Base-by-base conservation (phyloP, 2,797 vertebrate species). In the Sebastes umbrosus region DNA sequence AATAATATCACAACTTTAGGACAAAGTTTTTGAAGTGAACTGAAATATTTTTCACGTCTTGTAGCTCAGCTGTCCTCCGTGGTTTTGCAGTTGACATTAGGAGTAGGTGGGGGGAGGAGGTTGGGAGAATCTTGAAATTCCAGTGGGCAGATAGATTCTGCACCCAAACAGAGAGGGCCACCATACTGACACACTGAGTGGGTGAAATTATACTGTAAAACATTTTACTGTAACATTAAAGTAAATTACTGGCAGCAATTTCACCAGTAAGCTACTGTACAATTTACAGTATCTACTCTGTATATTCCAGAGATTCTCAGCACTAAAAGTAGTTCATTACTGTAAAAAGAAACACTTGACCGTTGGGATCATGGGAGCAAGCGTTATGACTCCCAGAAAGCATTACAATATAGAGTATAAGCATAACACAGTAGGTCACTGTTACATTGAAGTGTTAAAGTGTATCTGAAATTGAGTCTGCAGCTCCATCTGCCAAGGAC, bases 41-140 rank as follows among this genome's bases (percentile, higher is more conserved):
- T 65, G 18, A 39, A 77, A 66, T 54, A 11, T 60, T 66, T 77
- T 27, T 65, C 20, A 27, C 29, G 50, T 75, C 24, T 22, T 50
- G 50, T 27, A 52, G 57, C 24, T 50, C 46, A 18, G 6, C 16
- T 66, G 57, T 62, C 43, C 16, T 68, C 36, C 10, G 20, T 71
- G 64, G 62, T 78, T 88, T 78, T 80, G 58, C 62, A 69, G 59
- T 65, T 79, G 73, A 73, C 43, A 73, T 13, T 18, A 64, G 22
- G 75, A 73, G 82, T 75, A 60, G 65, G 72, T 73, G 55, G 68
- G 77, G 67, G 77, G 81, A 81, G 72, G 78, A 79, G 76, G 67
- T 18, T 69, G 50, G 32, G 65, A 78, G 36, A 79, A 85, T 87
- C 75, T 87, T 86, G 52, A 85, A 79, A 90, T 90, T 86, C 86